Conservation (phyloP, 2,797 vertebrate species). For the Clarias laeviceps region DNA sequence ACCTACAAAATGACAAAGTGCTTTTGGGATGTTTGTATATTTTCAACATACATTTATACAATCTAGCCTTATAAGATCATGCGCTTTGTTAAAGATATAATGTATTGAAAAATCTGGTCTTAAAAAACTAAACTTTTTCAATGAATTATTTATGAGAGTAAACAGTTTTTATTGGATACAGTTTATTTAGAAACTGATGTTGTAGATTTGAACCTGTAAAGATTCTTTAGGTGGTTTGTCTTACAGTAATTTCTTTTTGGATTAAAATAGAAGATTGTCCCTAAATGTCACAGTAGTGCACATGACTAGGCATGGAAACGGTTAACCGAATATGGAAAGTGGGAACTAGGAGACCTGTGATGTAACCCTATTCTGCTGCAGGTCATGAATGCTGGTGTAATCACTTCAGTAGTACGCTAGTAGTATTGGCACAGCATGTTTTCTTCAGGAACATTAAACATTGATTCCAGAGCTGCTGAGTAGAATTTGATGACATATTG, state of each 20-base stretch:
- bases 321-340: constrained; percentile 16
- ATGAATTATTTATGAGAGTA: not conserved
- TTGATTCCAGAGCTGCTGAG: not conserved
- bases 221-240: not conserved
- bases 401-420: constrained; percentile 8
- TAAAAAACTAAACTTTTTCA: too few species aligned
- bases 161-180: not conserved
- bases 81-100: too few species aligned
- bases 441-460: constrained; percentile 1
- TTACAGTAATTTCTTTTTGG: not conserved
- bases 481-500: not conserved
- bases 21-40: too few species aligned
- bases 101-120: too few species aligned
- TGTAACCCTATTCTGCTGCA: constrained; percentile 28
- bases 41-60: too few species aligned
- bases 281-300: not conserved
- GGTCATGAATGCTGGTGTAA: constrained; percentile 18
- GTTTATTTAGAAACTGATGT: not conserved
- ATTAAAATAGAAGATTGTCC: not conserved
- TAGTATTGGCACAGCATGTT: not conserved
- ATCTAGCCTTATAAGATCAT: too few species aligned
- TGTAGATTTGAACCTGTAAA: not conserved
- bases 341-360: constrained; percentile 50
- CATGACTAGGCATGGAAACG: not conserved
- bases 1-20: not conserved